Evolutionary conservation across 1,140 invertebrate genomes (phyloP).

Genomic region (Diorhabda sublineata): DNA sequence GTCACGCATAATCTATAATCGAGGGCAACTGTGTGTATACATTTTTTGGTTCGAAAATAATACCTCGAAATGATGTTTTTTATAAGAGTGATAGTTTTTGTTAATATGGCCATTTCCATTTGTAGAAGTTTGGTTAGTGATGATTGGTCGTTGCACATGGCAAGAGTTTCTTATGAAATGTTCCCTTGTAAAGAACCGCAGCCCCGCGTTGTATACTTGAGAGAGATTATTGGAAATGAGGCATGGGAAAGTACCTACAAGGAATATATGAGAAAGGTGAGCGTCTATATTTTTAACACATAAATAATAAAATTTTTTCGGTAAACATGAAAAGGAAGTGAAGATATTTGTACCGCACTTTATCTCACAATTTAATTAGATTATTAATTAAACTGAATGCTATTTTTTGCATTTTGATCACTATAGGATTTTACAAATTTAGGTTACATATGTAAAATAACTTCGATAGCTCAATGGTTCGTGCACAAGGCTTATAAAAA

Average conservation of each 20-base stretch:
- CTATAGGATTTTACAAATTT: too few relatives aligned
- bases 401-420: too few relatives aligned
- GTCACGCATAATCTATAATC: neutral
- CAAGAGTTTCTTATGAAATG: neutral
- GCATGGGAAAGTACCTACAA: neutral
- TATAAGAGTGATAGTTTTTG: neutral
- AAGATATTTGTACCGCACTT: too few relatives aligned
- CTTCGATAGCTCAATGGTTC: too few relatives aligned
- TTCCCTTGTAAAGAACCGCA: conserved; percentile 7
- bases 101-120: neutral
- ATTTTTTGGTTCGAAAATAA: neutral
- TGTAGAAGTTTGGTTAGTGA: neutral
- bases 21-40: neutral
- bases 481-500: too few relatives aligned
- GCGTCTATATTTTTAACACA: neutral
- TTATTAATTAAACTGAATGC: too few relatives aligned
- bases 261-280: conserved; percentile 1
- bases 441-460: too few relatives aligned
- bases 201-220: conserved; percentile 4
- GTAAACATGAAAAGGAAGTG: too few relatives aligned
- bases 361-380: too few relatives aligned
- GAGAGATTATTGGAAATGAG: neutral
- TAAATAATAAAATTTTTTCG: too few relatives aligned
- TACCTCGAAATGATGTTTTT: neutral
- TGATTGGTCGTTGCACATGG: neutral